These are phyloP conservation scores for Littorina saxatilis DNA, from an alignment of 1,140 invertebrate genomes.

Conservation along the genomic window DNA sequence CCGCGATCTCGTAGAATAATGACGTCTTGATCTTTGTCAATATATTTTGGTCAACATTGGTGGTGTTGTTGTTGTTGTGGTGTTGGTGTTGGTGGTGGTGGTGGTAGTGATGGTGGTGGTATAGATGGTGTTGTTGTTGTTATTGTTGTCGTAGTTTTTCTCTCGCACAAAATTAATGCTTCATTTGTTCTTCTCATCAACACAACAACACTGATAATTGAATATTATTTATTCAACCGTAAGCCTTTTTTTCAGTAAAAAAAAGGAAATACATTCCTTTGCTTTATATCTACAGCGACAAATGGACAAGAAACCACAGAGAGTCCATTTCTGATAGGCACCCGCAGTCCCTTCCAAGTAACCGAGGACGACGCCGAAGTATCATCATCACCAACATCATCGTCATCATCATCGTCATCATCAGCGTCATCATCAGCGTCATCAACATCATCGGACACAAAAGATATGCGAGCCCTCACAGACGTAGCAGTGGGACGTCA, in stretches of 20 bases:
- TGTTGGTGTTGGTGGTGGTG: too few species aligned
- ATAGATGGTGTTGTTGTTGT: too few species aligned
- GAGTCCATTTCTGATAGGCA: not conserved
- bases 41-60: not conserved
- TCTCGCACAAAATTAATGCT: not conserved
- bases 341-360: not conserved
- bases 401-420: too few species aligned
- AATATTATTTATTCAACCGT: not conserved
- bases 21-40: too few species aligned
- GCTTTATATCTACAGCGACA: not conserved
- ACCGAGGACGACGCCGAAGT: not conserved
- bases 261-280: not conserved
- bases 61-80: too few species aligned
- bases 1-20: too few species aligned
- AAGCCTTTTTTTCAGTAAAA: not conserved
- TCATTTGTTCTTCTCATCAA: not conserved
- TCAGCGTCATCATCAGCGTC: too few species aligned
- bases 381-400: too few species aligned
- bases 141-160: not conserved
- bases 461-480: not conserved
- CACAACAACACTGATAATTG: not conserved
- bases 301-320: not conserved
- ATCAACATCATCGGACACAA: not conserved
- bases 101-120: too few species aligned
- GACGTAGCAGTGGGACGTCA: not conserved